phyloP scores from a whole-genome alignment of 2,888 invertebrate genomes.

The Nomada ferruginata region DNA sequence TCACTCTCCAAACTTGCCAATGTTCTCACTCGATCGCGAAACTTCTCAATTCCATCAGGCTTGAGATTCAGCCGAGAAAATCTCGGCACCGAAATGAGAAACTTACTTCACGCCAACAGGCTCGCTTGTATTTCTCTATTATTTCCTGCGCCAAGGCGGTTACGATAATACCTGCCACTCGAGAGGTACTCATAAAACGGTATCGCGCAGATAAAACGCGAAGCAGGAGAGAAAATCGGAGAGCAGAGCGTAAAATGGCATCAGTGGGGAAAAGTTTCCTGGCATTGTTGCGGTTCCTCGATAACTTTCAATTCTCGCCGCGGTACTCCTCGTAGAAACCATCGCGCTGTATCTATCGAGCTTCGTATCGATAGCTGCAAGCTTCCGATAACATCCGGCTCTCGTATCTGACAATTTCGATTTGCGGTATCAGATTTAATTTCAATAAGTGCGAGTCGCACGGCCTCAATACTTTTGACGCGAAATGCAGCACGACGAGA shows the following conservation, averaged over 20 bases:
- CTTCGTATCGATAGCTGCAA: background rate
- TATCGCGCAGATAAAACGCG: constrained; percentile 22
- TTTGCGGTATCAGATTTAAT: constrained; percentile 52
- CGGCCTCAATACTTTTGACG: constrained; percentile 26
- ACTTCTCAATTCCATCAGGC: constrained; percentile 2
- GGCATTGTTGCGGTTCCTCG: constrained; percentile 12
- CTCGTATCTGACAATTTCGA: constrained; percentile 22
- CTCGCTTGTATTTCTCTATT: background rate
- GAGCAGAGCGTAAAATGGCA: background rate
- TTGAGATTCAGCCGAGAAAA: background rate
- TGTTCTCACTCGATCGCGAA: background rate
- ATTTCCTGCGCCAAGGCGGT: background rate
- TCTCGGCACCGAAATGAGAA: background rate
- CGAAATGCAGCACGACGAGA: constrained; percentile 2
- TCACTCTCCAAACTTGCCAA: background rate
- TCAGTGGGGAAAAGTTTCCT: constrained; percentile 7
- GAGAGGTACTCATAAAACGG: constrained; percentile 32
- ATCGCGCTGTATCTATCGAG: background rate
- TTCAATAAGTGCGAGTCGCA: constrained; percentile 45
- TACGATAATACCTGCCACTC: constrained; percentile 14
- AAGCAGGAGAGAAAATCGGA: background rate
- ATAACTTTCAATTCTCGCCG: constrained; percentile 20
- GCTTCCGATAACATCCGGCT: constrained; percentile 1
- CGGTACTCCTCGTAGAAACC: background rate
- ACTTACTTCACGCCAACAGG: background rate